Evolutionary conservation across 2,888 invertebrate species (phyloP).

Genomic region (Euplagia quadripunctaria): DNA sequence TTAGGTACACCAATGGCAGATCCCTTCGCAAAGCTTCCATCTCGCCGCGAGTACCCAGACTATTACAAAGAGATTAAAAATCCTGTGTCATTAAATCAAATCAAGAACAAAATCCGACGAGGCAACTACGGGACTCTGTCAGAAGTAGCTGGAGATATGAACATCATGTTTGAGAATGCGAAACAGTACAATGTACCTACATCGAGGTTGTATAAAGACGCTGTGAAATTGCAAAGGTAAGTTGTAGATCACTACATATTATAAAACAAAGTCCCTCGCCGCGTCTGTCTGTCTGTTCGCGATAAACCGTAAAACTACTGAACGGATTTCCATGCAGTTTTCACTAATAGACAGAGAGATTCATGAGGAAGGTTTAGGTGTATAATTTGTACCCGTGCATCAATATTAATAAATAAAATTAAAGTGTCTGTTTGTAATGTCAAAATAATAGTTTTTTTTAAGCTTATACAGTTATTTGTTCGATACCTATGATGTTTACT

Average conservation of each 20-base stretch:
- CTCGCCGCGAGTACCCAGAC: constrained; percentile 96
- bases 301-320: too few species aligned
- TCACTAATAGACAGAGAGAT: too few species aligned
- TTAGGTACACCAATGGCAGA: constrained; percentile 94
- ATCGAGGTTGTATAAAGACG: constrained; percentile 94
- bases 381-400: too few species aligned
- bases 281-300: too few species aligned
- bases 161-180: constrained; percentile 99
- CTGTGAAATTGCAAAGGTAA: constrained; percentile 92
- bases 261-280: too few species aligned
- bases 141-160: constrained; percentile 97
- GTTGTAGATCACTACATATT: constrained; percentile 13
- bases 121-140: constrained; percentile 94
- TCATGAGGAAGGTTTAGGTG: too few species aligned
- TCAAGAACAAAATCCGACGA: constrained; percentile 93
- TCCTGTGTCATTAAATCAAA: constrained; percentile 97
- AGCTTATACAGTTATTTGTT: too few species aligned
- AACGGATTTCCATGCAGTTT: too few species aligned
- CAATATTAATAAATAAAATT: too few species aligned
- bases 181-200: constrained; percentile 94
- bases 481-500: too few species aligned
- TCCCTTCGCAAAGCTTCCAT: constrained; percentile 97
- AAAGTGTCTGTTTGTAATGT: too few species aligned
- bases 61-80: constrained; percentile 99
- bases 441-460: too few species aligned